A percentile compares a stretch with the other conserved stretches of the same genome.
phyloP scores from a whole-genome alignment of 2,797 vertebrate genomes.

The Coregonus ussuriensis region DNA sequence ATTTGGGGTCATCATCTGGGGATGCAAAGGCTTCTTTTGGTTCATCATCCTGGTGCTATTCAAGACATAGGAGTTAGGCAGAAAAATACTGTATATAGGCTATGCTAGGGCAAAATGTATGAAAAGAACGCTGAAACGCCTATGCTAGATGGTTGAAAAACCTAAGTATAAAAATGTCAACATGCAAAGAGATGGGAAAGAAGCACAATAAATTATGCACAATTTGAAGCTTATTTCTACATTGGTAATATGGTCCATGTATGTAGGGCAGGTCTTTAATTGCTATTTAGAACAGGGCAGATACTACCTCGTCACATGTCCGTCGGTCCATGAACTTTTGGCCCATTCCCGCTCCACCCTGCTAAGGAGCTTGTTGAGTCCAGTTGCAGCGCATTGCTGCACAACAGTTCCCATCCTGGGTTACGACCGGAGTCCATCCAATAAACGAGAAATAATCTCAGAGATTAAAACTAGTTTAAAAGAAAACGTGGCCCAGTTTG shows the following conservation, averaged over 20 bases:
- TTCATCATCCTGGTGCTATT: background rate
- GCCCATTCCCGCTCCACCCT: constrained; percentile 39
- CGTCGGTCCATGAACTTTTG: constrained; percentile 46
- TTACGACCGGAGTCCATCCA: background rate
- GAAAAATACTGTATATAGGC: too few relatives aligned
- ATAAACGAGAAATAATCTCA: background rate
- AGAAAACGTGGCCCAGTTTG: background rate
- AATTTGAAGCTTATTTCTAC: background rate
- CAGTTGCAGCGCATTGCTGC: constrained; percentile 49
- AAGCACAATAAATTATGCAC: background rate
- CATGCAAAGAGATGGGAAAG: background rate
- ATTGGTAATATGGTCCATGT: too few relatives aligned
- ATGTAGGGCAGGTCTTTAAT: background rate
- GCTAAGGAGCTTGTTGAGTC: constrained; percentile 33
- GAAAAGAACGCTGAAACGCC: background rate
- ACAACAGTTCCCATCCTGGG: constrained; percentile 68
- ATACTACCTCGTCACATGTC: constrained; percentile 53
- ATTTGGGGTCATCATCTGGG: background rate
- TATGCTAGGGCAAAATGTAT: too few relatives aligned
- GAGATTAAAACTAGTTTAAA: background rate
- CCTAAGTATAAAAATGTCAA: too few relatives aligned
- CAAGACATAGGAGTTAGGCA: background rate
- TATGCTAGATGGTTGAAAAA: background rate
- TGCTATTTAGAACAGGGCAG: background rate
- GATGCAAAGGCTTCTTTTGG: background rate